phyloP scores from a whole-genome alignment of 2,113 vertebrate species.

The Acrocephalus arundinaceus region DNA sequence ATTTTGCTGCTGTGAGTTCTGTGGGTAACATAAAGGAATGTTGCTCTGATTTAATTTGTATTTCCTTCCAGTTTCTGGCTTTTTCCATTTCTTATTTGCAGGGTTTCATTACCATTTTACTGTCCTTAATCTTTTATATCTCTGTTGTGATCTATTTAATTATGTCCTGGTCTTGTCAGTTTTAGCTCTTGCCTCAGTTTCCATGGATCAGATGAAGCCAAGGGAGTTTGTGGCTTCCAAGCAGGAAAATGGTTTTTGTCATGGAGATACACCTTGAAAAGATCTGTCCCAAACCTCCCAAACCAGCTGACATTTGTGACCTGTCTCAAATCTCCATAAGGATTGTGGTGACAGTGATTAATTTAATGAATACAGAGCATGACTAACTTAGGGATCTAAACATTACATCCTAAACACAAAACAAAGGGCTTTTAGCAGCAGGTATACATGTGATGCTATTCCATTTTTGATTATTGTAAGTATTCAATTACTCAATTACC shows the following conservation, averaged over 20 bases:
- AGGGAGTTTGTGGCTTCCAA: not conserved
- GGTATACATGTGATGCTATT: not conserved
- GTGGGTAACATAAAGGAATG: not conserved
- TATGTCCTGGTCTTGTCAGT: not conserved
- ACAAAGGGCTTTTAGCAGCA: not conserved
- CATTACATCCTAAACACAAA: not conserved
- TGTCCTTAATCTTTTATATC: not conserved
- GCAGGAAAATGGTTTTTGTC: not conserved
- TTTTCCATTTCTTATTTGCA: not conserved
- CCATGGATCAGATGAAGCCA: not conserved
- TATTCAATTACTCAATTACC: not conserved
- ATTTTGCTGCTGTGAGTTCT: not conserved
- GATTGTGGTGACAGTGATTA: not conserved
- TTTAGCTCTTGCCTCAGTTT: conserved; percentile 10
- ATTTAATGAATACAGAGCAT: not conserved
- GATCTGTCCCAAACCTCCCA: not conserved
- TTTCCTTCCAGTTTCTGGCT: not conserved
- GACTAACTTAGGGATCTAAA: not conserved
- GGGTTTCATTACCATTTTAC: not conserved
- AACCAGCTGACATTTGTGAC: not conserved
- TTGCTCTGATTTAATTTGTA: not conserved
- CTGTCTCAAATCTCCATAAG: not conserved
- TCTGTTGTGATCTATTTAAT: not conserved
- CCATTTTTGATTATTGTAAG: not conserved
- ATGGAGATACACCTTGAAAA: not conserved